Evolutionary conservation across 2,888 invertebrate genomes (phyloP).

Genomic region (Nomada ruficornis): DNA sequence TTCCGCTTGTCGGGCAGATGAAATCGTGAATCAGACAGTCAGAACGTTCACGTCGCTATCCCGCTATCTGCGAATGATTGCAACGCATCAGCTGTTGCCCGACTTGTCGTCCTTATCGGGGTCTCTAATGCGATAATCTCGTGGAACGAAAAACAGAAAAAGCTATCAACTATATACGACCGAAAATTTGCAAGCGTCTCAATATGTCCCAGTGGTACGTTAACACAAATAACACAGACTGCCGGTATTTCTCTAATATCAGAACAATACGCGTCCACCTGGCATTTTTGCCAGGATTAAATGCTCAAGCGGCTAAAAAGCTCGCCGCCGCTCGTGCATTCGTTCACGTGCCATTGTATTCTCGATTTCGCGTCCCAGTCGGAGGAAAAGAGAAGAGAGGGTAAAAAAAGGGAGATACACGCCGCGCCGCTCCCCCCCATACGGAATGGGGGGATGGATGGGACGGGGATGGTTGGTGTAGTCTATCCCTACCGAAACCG

Average conservation of each 20-base stretch:
- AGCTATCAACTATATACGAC: not conserved
- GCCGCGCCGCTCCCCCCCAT: not conserved
- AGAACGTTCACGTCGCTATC: conserved; percentile 13
- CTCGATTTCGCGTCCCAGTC: conserved; percentile 35
- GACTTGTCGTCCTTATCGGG: not conserved
- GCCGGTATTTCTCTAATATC: conserved; percentile 25
- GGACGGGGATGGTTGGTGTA: too few species aligned
- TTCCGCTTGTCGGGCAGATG: conserved; percentile 9
- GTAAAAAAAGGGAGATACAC: conserved; percentile 4
- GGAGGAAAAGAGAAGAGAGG: not conserved
- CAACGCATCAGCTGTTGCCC: not conserved
- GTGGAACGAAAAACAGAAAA: not conserved
- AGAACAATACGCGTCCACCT: conserved; percentile 45
- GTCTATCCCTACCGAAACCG: conserved; percentile 8
- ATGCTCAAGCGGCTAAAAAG: conserved; percentile 45
- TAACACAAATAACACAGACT: conserved; percentile 5
- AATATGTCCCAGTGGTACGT: conserved; percentile 21
- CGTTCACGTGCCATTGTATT: conserved; percentile 51
- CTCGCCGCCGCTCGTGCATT: conserved; percentile 33
- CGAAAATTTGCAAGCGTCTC: conserved; percentile 11
- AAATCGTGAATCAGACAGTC: conserved; percentile 25
- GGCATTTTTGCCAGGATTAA: conserved; percentile 47
- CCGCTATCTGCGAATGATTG: not conserved
- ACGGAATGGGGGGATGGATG: not conserved
- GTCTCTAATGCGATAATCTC: not conserved